A percentile compares a stretch with the other conserved stretches of the same genome.
Evolutionary conservation across 2,113 vertebrate genomes (phyloP).

Genomic region (Tringa solitaria): DNA sequence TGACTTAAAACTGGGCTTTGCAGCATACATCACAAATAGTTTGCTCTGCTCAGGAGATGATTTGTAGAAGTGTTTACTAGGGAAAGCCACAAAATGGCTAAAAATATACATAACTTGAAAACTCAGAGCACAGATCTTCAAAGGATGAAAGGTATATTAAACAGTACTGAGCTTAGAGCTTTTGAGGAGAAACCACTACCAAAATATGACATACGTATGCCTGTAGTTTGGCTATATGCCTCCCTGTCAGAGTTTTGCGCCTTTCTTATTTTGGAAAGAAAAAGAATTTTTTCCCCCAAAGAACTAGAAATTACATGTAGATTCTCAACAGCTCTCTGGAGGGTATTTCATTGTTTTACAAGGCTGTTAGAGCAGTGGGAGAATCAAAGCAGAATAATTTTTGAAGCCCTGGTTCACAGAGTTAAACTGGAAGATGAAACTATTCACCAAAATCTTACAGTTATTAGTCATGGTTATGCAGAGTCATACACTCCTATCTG

Average conservation of each 20-base stretch:
- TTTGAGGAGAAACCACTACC: not conserved
- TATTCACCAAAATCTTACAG: not conserved
- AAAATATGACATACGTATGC: not conserved
- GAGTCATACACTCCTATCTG: not conserved
- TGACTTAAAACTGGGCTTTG: not conserved
- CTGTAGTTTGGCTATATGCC: not conserved
- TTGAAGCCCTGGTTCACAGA: not conserved
- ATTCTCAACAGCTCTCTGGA: not conserved
- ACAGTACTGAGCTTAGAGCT: not conserved
- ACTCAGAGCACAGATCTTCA: not conserved
- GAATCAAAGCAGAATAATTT: not conserved
- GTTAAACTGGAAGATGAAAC: not conserved
- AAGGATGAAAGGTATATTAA: not conserved
- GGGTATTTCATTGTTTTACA: not conserved
- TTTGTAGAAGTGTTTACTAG: constrained; percentile 1
- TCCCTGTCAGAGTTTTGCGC: not conserved
- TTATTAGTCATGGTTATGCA: not conserved
- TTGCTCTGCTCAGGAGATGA: not conserved
- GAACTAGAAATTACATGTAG: not conserved
- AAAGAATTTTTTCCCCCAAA: fast-evolving
- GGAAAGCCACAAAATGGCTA: not conserved
- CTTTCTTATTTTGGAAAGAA: not conserved
- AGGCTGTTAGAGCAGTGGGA: not conserved
- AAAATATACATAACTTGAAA: constrained; percentile 5
- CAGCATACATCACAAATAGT: not conserved